Percentiles rank a stretch among this genome's conserved stretches.
These are phyloP conservation scores for Catonia carolina DNA, from an alignment of 2,888 invertebrate genomes.

Conservation along the genomic window DNA sequence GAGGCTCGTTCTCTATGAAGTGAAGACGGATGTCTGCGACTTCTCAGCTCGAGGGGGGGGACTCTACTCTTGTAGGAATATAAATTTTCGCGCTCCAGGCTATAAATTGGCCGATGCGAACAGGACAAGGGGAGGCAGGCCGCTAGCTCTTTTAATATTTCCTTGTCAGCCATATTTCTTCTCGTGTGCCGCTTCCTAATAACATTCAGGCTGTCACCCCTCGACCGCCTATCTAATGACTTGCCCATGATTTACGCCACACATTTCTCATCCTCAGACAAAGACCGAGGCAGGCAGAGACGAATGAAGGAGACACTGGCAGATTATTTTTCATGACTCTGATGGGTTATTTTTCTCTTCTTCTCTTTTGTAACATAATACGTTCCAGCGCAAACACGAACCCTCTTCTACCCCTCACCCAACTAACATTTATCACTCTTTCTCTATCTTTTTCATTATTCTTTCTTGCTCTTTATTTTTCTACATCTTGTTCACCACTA, in stretches of 20 bases:
- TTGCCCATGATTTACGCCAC: conserved; percentile 25
- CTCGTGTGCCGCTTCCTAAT: conserved; percentile 27
- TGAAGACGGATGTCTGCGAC: conserved; percentile 6
- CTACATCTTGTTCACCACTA: too few relatives aligned
- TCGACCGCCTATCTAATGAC: conserved; percentile 26
- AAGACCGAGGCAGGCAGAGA: conserved; percentile 13
- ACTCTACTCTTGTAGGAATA: conserved; percentile 20
- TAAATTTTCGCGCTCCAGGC: conserved; percentile 25
- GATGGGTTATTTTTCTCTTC: conserved; percentile 26
- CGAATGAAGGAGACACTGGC: conserved; percentile 20
- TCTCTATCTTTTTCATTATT: too few relatives aligned
- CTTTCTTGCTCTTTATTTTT: too few relatives aligned
- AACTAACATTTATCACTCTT: neutral
- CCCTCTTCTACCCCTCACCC: neutral
- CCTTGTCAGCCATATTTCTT: conserved; percentile 27
- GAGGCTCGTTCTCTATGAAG: neutral
- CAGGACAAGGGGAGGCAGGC: neutral
- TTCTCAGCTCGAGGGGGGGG: neutral
- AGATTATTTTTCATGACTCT: conserved; percentile 26
- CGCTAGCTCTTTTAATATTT: conserved; percentile 26
- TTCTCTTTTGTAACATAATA: conserved; percentile 22
- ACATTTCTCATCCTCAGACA: conserved; percentile 26
- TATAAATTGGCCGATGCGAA: conserved; percentile 25
- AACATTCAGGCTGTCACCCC: conserved; percentile 25
- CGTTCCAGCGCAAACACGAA: conserved; percentile 20